phyloP scores from a whole-genome alignment of 1,140 invertebrate genomes.

The Pectinophora gossypiella region DNA sequence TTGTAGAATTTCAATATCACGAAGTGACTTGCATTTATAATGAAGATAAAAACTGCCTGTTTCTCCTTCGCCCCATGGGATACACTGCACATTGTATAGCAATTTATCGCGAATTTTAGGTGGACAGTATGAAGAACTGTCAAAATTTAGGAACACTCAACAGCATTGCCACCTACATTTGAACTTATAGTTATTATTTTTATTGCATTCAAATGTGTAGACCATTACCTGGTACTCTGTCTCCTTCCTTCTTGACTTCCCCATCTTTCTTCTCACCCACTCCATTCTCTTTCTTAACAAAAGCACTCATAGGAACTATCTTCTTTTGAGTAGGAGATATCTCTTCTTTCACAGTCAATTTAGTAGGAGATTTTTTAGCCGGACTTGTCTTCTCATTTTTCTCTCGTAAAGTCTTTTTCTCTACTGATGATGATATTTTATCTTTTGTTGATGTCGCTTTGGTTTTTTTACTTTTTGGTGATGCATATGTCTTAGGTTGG shows the following conservation, averaged over 20 bases:
- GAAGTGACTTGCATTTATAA: too few relatives aligned
- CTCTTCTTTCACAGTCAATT: not conserved
- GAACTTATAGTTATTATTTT: too few relatives aligned
- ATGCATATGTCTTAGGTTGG: not conserved
- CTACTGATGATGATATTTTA: slow-evolving; percentile 5
- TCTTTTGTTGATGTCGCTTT: slow-evolving; percentile 14
- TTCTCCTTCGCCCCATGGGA: too few relatives aligned
- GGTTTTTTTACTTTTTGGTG: slow-evolving; percentile 34
- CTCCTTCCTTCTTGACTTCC: slow-evolving; percentile 2
- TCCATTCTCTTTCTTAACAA: not conserved
- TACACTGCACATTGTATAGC: too few relatives aligned
- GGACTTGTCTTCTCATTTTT: slow-evolving; percentile 18
- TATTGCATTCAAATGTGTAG: not conserved
- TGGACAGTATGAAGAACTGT: too few relatives aligned
- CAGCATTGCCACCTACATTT: too few relatives aligned
- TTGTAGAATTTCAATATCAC: too few relatives aligned
- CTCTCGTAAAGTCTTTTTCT: too few relatives aligned
- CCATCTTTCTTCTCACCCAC: slow-evolving; percentile 1
- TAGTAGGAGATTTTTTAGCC: slow-evolving; percentile 2
- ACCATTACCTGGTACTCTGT: not conserved
- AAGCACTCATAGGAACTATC: not conserved
- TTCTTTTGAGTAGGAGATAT: not conserved
- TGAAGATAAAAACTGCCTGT: too few relatives aligned
- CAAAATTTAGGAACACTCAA: too few relatives aligned
- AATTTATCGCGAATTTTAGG: too few relatives aligned